phyloP scores from a whole-genome alignment of 2,797 vertebrate species.

The Acanthurus leucopareius region DNA sequence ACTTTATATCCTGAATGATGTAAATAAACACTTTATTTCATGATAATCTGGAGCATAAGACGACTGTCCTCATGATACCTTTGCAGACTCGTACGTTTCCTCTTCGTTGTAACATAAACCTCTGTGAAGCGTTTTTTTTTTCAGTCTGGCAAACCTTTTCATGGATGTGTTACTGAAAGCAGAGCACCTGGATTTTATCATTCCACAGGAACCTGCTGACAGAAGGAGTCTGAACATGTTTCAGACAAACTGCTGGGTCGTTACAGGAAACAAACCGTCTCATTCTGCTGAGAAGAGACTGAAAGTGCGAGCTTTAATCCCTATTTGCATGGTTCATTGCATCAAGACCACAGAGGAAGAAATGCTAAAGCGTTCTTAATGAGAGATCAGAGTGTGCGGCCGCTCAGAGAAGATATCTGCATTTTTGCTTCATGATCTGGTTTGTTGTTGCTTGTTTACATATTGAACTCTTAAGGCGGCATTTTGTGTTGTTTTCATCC shows the following conservation, averaged over 20 bases:
- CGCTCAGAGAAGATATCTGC: background rate
- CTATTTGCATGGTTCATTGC: constrained; percentile 9
- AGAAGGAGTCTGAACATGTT: background rate
- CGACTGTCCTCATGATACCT: background rate
- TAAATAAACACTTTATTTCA: background rate
- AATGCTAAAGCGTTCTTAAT: background rate
- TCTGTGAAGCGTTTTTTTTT: no score
- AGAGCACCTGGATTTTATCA: background rate
- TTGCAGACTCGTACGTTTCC: background rate
- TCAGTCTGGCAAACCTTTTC: background rate
- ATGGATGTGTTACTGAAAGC: background rate
- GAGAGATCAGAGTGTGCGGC: background rate
- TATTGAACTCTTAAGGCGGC: background rate
- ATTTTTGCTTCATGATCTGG: background rate
- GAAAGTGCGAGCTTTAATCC: background rate
- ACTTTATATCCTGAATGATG: background rate
- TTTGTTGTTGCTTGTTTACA: background rate
- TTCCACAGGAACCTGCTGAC: constrained; percentile 6
- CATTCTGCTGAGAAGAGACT: background rate
- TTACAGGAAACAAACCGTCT: background rate
- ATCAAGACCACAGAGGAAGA: background rate
- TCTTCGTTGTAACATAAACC: background rate
- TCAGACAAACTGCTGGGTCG: background rate
- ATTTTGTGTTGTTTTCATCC: constrained; percentile 17
- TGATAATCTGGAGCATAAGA: background rate